phyloP scores from a whole-genome alignment of 2,888 invertebrate genomes.

The Crossocerus cetratus region DNA sequence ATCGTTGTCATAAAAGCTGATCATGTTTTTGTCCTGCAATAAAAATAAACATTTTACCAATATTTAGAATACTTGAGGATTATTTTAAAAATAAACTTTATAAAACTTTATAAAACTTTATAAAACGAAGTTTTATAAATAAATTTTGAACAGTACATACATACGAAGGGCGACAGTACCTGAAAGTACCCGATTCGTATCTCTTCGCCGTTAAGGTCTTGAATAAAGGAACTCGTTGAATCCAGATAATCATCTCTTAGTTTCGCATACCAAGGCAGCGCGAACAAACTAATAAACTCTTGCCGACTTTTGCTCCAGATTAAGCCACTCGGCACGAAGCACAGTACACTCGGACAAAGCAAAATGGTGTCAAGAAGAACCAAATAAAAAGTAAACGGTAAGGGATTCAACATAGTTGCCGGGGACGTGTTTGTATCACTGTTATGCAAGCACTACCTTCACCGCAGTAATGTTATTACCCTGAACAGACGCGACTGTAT shows the following conservation, averaged over 20 bases:
- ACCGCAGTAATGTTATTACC: too few species aligned
- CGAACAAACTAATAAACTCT: constrained; percentile 46
- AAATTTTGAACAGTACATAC: too few species aligned
- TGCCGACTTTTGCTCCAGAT: constrained; percentile 47
- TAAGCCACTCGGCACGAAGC: constrained; percentile 11
- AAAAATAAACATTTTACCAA: neutral
- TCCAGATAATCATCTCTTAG: neutral
- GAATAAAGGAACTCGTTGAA: too few species aligned
- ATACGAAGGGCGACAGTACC: constrained; percentile 12
- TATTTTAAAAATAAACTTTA: too few species aligned
- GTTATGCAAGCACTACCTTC: too few species aligned
- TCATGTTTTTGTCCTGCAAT: constrained; percentile 32
- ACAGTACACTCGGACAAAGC: neutral
- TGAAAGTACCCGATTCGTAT: constrained; percentile 35
- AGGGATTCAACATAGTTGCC: neutral
- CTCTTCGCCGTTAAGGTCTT: constrained; percentile 17
- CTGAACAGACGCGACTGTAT: too few species aligned
- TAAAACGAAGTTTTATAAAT: too few species aligned
- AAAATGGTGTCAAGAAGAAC: neutral
- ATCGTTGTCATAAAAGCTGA: constrained; percentile 52
- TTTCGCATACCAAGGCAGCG: constrained; percentile 22
- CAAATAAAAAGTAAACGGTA: neutral
- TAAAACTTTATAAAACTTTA: too few species aligned
- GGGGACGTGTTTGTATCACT: too few species aligned
- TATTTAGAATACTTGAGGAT: too few species aligned